Evolutionary conservation across 1,140 invertebrate species (phyloP).

Genomic region (Neodiprion lecontei): DNA sequence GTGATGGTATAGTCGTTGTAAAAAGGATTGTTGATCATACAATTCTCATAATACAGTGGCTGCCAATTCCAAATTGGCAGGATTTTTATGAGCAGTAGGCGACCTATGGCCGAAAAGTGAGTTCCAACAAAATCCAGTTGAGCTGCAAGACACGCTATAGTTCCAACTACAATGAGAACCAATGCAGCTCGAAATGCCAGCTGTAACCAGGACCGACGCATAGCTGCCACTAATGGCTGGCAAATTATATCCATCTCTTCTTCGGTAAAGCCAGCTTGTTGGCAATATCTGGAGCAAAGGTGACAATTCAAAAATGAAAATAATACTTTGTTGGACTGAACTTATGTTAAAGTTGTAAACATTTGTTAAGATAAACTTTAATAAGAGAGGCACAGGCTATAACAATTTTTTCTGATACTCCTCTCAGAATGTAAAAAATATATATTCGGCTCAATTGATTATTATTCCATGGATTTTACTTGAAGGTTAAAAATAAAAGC

Average conservation of each 20-base stretch:
- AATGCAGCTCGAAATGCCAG: conserved; percentile 60
- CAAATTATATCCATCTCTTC: conserved; percentile 74
- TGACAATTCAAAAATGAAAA: conserved; percentile 13
- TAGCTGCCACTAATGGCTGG: conserved; percentile 67
- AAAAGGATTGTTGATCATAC: conserved; percentile 73
- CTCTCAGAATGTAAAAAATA: neutral
- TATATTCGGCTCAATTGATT: too few relatives aligned
- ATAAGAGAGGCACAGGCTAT: neutral
- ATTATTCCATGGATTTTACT: too few relatives aligned
- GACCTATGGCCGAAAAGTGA: conserved; percentile 66
- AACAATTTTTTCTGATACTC: neutral
- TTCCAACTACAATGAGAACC: conserved; percentile 55
- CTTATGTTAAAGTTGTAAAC: too few relatives aligned
- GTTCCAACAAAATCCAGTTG: conserved; percentile 64
- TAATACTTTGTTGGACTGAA: neutral
- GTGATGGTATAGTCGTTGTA: conserved; percentile 62
- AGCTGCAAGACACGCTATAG: conserved; percentile 55
- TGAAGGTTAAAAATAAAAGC: too few relatives aligned
- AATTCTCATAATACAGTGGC: conserved; percentile 75
- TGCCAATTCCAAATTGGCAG: conserved; percentile 84
- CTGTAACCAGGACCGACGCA: conserved; percentile 67
- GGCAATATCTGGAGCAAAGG: conserved; percentile 67
- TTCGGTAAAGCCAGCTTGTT: conserved; percentile 71
- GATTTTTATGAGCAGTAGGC: conserved; percentile 72
- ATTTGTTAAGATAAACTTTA: too few relatives aligned